Conservation (phyloP, 2,888 invertebrate species). For the Aproaerema taeniolella region DNA sequence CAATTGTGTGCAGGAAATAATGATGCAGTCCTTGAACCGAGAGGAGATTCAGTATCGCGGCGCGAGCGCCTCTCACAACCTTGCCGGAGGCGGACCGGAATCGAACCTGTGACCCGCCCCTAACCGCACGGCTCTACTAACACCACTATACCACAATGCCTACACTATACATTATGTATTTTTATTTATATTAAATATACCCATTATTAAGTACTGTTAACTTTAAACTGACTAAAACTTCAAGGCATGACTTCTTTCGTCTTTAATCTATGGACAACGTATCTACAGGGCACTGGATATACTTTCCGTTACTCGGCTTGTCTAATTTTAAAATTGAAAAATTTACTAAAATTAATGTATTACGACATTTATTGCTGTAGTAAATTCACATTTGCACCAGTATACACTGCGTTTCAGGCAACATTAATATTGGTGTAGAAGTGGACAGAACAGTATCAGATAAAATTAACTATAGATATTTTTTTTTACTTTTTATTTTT, state of each 20-base stretch:
- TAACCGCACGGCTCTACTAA: slow-evolving; percentile 31
- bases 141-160: slow-evolving; percentile 53
- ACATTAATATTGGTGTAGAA: slow-evolving; percentile 50
- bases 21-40: slow-evolving; percentile 72
- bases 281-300: slow-evolving; percentile 75
- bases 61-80: slow-evolving; percentile 60
- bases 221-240: slow-evolving; percentile 70
- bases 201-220: slow-evolving; percentile 72
- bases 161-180: slow-evolving; percentile 51
- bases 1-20: slow-evolving; percentile 71
- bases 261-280: slow-evolving; percentile 72
- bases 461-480: slow-evolving; percentile 45
- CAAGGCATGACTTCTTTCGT: slow-evolving; percentile 73
- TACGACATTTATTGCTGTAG: slow-evolving; percentile 62
- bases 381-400: slow-evolving; percentile 65
- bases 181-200: slow-evolving; percentile 43
- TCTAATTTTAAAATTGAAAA: slow-evolving; percentile 63
- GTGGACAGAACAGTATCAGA: slow-evolving; percentile 64
- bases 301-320: slow-evolving; percentile 62
- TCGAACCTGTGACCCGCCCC: slow-evolving; percentile 13
- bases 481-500: slow-evolving; percentile 38
- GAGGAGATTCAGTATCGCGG: slow-evolving; percentile 66
- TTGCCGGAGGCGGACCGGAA: slow-evolving; percentile 26
- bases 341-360: slow-evolving; percentile 63
- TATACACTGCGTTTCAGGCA: slow-evolving; percentile 56